Conservation (phyloP, 1,140 invertebrate genomes). For the Centruroides sculpturatus region DNA sequence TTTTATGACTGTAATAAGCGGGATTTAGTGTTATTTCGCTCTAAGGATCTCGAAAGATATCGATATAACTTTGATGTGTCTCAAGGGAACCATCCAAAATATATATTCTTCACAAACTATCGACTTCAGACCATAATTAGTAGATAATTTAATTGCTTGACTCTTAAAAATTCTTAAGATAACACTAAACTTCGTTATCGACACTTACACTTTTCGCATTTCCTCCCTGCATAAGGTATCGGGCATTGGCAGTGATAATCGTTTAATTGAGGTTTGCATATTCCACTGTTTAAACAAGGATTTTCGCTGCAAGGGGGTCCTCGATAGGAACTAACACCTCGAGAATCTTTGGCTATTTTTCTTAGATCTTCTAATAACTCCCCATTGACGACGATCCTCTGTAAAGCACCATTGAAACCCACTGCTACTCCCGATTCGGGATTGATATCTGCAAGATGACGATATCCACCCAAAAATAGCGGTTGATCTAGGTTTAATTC, state of each 20-base stretch:
- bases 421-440: conserved; percentile 51
- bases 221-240: conserved; percentile 45
- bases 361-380: conserved; percentile 37
- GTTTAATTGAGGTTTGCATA: conserved; percentile 55
- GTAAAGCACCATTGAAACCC: conserved; percentile 66
- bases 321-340: conserved; percentile 43
- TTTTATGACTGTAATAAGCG: no score
- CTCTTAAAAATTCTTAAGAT: conserved; percentile 1
- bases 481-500: conserved; percentile 70
- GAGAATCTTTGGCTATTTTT: conserved; percentile 24
- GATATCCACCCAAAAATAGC: conserved; percentile 66
- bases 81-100: background rate
- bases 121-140: no score
- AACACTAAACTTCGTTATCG: background rate
- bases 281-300: conserved; percentile 56
- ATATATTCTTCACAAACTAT: no score
- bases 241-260: conserved; percentile 55
- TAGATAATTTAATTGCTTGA: no score
- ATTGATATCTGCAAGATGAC: conserved; percentile 52
- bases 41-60: conserved; percentile 23
- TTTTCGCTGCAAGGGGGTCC: conserved; percentile 48
- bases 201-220: conserved; percentile 53
- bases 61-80: background rate
- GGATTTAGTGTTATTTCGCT: no score
- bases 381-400: conserved; percentile 68